phyloP scores from a whole-genome alignment of 2,113 vertebrate genomes.

The Oreochromis aureus region DNA sequence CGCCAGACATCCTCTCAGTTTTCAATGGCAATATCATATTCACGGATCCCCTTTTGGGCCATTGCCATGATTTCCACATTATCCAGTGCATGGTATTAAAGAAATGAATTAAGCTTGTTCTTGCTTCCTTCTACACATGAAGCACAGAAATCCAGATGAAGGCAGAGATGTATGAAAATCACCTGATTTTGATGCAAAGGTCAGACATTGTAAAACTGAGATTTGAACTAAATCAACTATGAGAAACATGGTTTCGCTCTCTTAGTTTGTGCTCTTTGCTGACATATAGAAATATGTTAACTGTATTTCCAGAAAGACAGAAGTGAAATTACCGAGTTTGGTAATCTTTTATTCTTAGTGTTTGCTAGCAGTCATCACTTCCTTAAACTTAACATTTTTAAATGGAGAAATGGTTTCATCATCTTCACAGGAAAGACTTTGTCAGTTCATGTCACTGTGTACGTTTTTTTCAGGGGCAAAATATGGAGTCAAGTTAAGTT shows the following conservation, averaged over 20 bases:
- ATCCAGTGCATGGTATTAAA: background rate
- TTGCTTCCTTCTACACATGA: background rate
- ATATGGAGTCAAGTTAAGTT: background rate
- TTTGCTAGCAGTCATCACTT: slow-evolving; percentile 60
- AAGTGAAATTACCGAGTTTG: slow-evolving; percentile 75
- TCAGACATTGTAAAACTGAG: background rate
- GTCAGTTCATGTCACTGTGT: background rate
- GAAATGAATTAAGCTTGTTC: background rate
- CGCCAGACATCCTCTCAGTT: slow-evolving; percentile 66
- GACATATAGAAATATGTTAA: slow-evolving; percentile 52
- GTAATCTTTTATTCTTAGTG: slow-evolving; percentile 73
- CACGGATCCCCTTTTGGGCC: slow-evolving; percentile 1
- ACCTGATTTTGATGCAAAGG: background rate
- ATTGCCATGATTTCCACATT: background rate
- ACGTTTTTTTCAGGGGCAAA: background rate
- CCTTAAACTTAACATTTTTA: slow-evolving; percentile 57
- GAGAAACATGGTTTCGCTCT: background rate
- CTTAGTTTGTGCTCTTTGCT: slow-evolving; percentile 26
- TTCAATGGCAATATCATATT: slow-evolving; percentile 23
- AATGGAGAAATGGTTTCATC: slow-evolving; percentile 40
- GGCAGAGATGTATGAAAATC: background rate
- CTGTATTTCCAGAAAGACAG: slow-evolving; percentile 63
- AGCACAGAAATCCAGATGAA: background rate
- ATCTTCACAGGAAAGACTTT: slow-evolving; percentile 1
- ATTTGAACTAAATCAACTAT: background rate